Base-by-base conservation (phyloP, 2,797 vertebrate species). In the Graptemys geographica region DNA sequence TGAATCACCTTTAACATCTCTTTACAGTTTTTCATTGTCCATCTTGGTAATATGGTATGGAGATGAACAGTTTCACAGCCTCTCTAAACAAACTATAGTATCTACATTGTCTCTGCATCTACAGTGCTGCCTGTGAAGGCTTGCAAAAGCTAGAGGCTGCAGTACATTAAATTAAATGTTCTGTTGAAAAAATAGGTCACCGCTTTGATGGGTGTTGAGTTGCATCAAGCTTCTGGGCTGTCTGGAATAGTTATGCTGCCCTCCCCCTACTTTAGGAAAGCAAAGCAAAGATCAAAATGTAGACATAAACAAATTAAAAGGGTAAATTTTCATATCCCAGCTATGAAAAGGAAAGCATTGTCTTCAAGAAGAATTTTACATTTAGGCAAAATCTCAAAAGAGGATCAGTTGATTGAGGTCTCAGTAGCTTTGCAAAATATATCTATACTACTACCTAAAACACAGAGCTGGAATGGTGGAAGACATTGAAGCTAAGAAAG, bases 301-400 rank as follows among this genome's bases (percentile, higher is more conserved):
- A 59, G 4, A 88, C 0, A 57, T 55, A 87, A 84, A 88, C 80
- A 65, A 69, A 69, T 69, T 69, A 69, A 89, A 80, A 88, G 47
- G 19, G 13, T 95, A 90, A 44, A 15, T 13, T 59, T 86, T 72
- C 31, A 90, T 52, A 62, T n/a, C 11, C 81, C 4, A 82, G 18
- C 78, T 93, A 83, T 51, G 56, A 83, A 37, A 88, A 89, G 79
- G 12, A 79, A 92, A 88, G 8, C 2, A 28, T 5, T 56, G 28
- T 8, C 11, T 76, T 93, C 72, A 51, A 6, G 51, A 33, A 90
- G 23, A 47, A 79, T 56, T 94, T 80, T 31, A 49, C 21, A 79
- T 0, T 0, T 0, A 88, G 51, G n/a, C 4, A 81, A 3, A 19
- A 7, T 37, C 69, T 18, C 49, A 81, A 81, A 88, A n/a, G 25